Evolutionary conservation across 1,140 invertebrate species (phyloP), one percentile per base, ranked within the genome.

Genomic region (Plodia interpunctella): DNA sequence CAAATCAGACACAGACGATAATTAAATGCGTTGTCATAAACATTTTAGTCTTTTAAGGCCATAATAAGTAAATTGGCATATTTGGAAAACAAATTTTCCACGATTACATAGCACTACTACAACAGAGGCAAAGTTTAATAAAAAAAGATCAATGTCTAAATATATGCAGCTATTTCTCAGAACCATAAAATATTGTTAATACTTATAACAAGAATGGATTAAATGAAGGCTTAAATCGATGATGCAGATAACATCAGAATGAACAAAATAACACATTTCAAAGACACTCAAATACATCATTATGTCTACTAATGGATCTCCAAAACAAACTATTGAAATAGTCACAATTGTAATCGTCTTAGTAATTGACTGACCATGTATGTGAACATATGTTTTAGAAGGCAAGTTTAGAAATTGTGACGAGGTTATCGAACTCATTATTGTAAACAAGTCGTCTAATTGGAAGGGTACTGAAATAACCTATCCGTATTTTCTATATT

Each of bases 381-480:
- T 9, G 11, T 57, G 9, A 44, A 44, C 38, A 44, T 44, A n/a
- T 44, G 38, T 44, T 35, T 35, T 35, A 44, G 9, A 20, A 35
- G 17, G 6, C 18, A 21, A 44, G 38, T 15, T 44, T 44, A 44
- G 11, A 44, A 44, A 44, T 15, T 44, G 13, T 21, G 18, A 18
- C 38, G 57, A 62, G 69, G 74, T 81, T 73, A 76, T 38, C 70
- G 72, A 44, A 70, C 76, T 58, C 53, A 53, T 38, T 59, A 67
- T 21, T 60, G 62, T 74, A 75, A 80, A 78, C 72, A 76, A 65
- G 62, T 51, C 49, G 58, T 68, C 70, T 70, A 62, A 70, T 74
- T 68, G 69, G 68, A 65, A 72, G 63, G 66, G 66, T 59, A 65
- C 59, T 38, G 56, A 71, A 74, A 69, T 67, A 74, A 49, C 58